These are phyloP conservation scores for Columba livia DNA, from an alignment of 2,113 vertebrate genomes.

Conservation along the genomic window DNA sequence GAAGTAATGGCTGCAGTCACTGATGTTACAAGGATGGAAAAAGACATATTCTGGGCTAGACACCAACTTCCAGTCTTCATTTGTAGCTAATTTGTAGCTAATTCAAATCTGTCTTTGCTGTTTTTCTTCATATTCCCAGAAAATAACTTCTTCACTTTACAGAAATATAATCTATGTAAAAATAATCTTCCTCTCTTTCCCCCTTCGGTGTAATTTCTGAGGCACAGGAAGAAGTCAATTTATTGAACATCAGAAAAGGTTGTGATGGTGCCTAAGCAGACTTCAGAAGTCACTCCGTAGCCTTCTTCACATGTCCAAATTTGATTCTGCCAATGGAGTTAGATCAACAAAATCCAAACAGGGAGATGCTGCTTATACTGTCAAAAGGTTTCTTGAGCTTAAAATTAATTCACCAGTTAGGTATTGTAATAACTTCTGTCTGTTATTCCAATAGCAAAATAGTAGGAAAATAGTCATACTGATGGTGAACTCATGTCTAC, in stretches of 20 bases:
- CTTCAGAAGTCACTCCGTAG: background rate
- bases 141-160: background rate
- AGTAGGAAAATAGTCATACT: background rate
- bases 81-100: background rate
- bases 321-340: background rate
- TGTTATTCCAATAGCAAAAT: background rate
- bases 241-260: background rate
- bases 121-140: background rate
- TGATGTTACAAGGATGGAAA: background rate
- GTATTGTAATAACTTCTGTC: background rate
- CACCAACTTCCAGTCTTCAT: background rate
- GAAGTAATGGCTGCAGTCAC: background rate
- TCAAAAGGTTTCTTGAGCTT: background rate
- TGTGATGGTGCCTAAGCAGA: background rate
- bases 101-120: background rate
- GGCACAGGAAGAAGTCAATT: background rate
- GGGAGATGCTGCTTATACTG: background rate
- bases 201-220: background rate
- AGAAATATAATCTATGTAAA: background rate
- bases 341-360: background rate
- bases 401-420: background rate
- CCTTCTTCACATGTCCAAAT: background rate
- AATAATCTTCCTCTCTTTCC: background rate
- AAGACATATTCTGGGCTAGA: background rate
- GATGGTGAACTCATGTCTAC: background rate